Percentiles rank a stretch among this genome's conserved stretches.
These are phyloP conservation scores for Dromas ardeola DNA, from an alignment of 2,113 vertebrate species.

Conservation along the genomic window DNA sequence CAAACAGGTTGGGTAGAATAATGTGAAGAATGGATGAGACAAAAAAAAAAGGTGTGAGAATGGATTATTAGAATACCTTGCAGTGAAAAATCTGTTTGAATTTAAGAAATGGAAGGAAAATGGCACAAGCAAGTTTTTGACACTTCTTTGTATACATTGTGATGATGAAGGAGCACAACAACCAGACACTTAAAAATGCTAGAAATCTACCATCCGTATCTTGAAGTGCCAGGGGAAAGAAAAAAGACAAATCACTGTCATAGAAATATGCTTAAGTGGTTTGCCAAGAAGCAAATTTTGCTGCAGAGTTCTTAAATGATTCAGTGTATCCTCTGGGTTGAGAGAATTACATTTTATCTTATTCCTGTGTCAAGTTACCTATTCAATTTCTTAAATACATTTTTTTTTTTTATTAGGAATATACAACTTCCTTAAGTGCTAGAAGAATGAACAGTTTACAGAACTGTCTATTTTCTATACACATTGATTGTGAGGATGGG, in stretches of 20 bases:
- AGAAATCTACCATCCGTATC: neutral
- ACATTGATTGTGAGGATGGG: neutral
- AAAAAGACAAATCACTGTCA: neutral
- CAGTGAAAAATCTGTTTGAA: neutral
- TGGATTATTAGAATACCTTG: neutral
- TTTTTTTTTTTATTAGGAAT: neutral
- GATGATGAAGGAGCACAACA: neutral
- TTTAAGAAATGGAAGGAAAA: neutral
- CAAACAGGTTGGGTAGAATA: neutral
- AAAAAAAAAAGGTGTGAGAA: neutral
- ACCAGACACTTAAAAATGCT: neutral
- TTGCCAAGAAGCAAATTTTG: neutral
- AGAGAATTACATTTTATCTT: neutral
- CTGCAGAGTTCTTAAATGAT: neutral
- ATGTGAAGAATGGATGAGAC: neutral
- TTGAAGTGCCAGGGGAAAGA: neutral
- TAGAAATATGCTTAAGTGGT: neutral
- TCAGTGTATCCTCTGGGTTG: neutral
- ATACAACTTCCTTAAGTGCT: neutral
- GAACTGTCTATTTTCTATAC: neutral
- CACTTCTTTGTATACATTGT: neutral
- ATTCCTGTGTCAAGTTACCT: neutral
- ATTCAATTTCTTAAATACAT: neutral
- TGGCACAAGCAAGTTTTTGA: neutral
- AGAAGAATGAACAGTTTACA: neutral